These are phyloP conservation scores for Aspidapion aeneum DNA, from an alignment of 2,888 invertebrate genomes.

Conservation along the genomic window DNA sequence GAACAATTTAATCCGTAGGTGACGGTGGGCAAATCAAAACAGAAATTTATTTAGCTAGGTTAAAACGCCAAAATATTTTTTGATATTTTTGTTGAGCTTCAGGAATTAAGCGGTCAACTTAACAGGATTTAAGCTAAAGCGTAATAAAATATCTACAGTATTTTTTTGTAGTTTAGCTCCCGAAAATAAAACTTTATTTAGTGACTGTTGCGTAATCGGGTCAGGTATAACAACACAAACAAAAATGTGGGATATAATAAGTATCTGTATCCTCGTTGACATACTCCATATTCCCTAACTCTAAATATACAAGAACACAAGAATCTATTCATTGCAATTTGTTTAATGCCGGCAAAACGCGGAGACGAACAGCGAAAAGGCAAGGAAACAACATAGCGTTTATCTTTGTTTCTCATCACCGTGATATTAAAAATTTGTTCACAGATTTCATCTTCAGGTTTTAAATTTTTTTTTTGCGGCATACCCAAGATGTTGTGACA, in stretches of 20 bases:
- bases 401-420: not conserved
- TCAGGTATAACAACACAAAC: not conserved
- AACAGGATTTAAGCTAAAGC: not conserved
- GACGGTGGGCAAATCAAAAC: not conserved
- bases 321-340: not conserved
- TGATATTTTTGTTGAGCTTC: slow-evolving; percentile 1
- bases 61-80: slow-evolving; percentile 5
- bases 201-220: not conserved
- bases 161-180: slow-evolving; percentile 1
- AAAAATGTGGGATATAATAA: slow-evolving; percentile 2
- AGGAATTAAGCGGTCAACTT: not conserved
- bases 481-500: too few species aligned
- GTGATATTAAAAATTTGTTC: not conserved
- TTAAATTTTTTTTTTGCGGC: not conserved
- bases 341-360: not conserved
- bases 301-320: not conserved
- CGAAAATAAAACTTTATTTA: not conserved
- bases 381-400: not conserved
- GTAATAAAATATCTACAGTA: not conserved
- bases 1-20: slow-evolving; percentile 1
- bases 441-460: not conserved
- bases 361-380: not conserved
- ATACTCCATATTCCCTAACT: not conserved
- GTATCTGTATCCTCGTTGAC: not conserved
- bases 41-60: not conserved